Conservation (phyloP, 2,797 vertebrate species). For the Lacerta bilineata region DNA sequence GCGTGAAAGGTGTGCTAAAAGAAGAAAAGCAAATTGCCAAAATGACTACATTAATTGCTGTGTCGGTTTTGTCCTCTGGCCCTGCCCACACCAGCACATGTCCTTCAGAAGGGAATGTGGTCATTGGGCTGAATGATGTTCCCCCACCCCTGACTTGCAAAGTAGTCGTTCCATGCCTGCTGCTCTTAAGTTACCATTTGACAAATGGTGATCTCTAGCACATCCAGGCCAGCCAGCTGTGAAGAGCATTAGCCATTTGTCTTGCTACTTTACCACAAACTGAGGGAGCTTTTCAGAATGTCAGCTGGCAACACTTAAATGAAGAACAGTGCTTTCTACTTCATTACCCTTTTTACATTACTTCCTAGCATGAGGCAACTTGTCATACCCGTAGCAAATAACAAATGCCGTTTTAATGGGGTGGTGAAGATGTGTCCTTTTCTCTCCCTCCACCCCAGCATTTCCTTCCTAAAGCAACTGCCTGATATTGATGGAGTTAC, state of each 20-base stretch:
- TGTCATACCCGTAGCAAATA: slow-evolving; percentile 43
- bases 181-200: background rate
- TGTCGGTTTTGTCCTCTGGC: too few relatives aligned
- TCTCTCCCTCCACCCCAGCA: background rate
- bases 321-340: slow-evolving; percentile 60
- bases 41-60: too few relatives aligned
- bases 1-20: too few relatives aligned
- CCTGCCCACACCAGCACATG: too few relatives aligned
- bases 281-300: slow-evolving; percentile 52
- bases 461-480: slow-evolving; percentile 25
- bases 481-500: background rate
- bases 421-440: fast-evolving
- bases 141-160: too few relatives aligned
- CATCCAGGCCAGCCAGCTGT: background rate
- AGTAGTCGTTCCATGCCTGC: background rate
- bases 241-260: slow-evolving; percentile 39
- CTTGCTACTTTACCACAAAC: slow-evolving; percentile 59
- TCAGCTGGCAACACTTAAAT: slow-evolving; percentile 55
- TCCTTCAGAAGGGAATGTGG: too few relatives aligned
- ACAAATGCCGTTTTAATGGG: slow-evolving; percentile 3
- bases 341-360: slow-evolving; percentile 65
- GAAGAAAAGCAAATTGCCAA: too few relatives aligned
- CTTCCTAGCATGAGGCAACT: slow-evolving; percentile 45
- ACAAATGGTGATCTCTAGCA: background rate
- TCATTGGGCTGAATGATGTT: too few relatives aligned